These are phyloP conservation scores for Drosophila insularis DNA, from an alignment of 1,140 invertebrate genomes.

Conservation along the genomic window DNA sequence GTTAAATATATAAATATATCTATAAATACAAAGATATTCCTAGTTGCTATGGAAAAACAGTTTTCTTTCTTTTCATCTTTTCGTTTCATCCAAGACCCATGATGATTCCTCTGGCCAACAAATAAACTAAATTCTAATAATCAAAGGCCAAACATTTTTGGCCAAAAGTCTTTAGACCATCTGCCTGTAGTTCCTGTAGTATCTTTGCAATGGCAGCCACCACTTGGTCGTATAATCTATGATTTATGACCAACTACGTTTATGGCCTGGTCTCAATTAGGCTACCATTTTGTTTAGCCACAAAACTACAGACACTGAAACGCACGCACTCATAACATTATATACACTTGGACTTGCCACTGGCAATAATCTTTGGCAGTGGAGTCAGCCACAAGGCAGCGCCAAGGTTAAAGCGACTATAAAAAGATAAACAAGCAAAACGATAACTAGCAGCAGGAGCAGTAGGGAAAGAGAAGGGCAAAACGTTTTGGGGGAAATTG, in stretches of 20 bases:
- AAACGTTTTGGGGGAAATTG: not conserved
- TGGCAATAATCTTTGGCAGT: slow-evolving; percentile 57
- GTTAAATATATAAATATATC: no score
- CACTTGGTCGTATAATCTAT: slow-evolving; percentile 57
- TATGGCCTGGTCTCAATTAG: slow-evolving; percentile 73
- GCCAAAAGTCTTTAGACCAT: no score
- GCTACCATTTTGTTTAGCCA: slow-evolving; percentile 69
- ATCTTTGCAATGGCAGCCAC: not conserved
- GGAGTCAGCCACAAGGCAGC: slow-evolving; percentile 46
- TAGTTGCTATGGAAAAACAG: no score
- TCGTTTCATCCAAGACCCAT: no score
- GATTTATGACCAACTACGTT: slow-evolving; percentile 66
- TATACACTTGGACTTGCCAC: slow-evolving; percentile 23
- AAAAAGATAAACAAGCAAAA: slow-evolving; percentile 69
- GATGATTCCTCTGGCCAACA: no score
- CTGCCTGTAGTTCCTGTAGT: no score
- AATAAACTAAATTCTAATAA: no score
- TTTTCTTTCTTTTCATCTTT: no score
- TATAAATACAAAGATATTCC: no score
- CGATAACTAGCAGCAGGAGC: slow-evolving; percentile 40
- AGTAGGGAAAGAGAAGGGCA: not conserved
- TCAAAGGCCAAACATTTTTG: no score
- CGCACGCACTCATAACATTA: slow-evolving; percentile 71
- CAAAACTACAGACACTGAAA: slow-evolving; percentile 59
- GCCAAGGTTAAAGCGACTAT: slow-evolving; percentile 70